Evolutionary conservation across 2,113 vertebrate genomes (phyloP).

Genomic region (Sporophila hypoxantha): DNA sequence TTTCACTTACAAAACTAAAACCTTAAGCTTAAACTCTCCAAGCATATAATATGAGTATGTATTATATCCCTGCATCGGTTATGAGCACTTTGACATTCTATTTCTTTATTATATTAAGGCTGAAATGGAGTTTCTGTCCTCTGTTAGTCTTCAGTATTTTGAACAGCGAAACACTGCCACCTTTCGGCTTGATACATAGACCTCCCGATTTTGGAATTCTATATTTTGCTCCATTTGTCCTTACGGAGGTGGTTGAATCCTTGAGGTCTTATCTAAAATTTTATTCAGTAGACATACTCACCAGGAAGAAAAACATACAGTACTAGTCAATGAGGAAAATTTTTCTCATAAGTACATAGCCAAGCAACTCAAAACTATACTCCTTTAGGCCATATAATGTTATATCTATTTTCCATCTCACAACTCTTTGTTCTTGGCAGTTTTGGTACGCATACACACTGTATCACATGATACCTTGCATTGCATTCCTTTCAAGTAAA

Average conservation of each 20-base stretch:
- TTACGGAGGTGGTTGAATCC: neutral
- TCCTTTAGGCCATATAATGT: neutral
- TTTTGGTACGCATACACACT: neutral
- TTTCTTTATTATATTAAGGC: constrained; percentile 15
- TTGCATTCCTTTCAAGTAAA: neutral
- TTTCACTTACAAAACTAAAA: constrained; percentile 51
- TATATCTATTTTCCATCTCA: neutral
- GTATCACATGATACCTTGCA: neutral
- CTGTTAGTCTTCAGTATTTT: neutral
- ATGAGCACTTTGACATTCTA: constrained; percentile 37
- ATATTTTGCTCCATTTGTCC: neutral
- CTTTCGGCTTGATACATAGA: constrained; percentile 59
- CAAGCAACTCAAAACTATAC: neutral
- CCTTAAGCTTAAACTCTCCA: constrained; percentile 22
- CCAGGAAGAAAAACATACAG: neutral
- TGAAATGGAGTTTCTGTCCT: constrained; percentile 11
- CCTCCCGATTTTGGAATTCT: neutral
- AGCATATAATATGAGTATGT: constrained; percentile 20
- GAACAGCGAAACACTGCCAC: constrained; percentile 72
- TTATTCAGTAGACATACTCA: neutral
- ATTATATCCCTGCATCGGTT: constrained; percentile 25
- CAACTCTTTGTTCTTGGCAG: neutral
- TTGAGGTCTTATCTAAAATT: neutral
- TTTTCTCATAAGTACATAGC: neutral
- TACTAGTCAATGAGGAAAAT: neutral